These are phyloP conservation scores for Agrypnus murinus DNA, from an alignment of 2,888 invertebrate genomes.

Conservation along the genomic window DNA sequence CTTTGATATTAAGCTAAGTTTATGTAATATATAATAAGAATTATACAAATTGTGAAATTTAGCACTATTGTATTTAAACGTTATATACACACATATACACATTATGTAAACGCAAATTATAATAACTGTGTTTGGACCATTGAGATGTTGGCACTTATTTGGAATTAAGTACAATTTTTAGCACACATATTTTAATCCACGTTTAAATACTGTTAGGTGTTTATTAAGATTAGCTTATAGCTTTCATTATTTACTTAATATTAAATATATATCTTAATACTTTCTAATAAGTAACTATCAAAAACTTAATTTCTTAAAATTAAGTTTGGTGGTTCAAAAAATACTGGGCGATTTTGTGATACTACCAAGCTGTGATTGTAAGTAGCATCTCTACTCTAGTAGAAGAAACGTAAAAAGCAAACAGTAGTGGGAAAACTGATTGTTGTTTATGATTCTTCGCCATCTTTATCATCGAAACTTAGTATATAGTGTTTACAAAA, in stretches of 20 bases:
- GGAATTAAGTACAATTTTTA: constrained; percentile 36
- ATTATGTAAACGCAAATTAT: constrained; percentile 13
- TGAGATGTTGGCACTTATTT: constrained; percentile 43
- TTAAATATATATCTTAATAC: constrained; percentile 36
- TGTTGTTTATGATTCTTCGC: constrained; percentile 60
- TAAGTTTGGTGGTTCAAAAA: constrained; percentile 71
- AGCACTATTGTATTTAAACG: constrained; percentile 26
- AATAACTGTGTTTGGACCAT: constrained; percentile 38
- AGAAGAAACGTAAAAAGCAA: constrained; percentile 61
- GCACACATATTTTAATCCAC: constrained; percentile 40
- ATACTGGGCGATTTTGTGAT: constrained; percentile 72
- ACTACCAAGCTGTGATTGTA: constrained; percentile 71
- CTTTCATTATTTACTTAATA: constrained; percentile 33
- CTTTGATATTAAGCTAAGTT: constrained; percentile 39
- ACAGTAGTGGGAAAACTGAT: constrained; percentile 71
- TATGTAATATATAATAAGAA: constrained; percentile 31
- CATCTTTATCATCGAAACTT: constrained; percentile 44
- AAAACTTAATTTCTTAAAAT: constrained; percentile 55
- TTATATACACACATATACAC: constrained; percentile 8
- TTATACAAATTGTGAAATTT: constrained; percentile 18
- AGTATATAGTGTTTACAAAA: constrained; percentile 38
- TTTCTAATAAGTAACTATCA: constrained; percentile 41
- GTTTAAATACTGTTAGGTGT: constrained; percentile 32
- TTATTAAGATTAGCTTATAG: constrained; percentile 42
- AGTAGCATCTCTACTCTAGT: constrained; percentile 60